Evolutionary conservation across 2,113 vertebrate species (phyloP), one percentile per base, ranked within the genome.

Genomic region (Rhinolophus ferrumequinum): DNA sequence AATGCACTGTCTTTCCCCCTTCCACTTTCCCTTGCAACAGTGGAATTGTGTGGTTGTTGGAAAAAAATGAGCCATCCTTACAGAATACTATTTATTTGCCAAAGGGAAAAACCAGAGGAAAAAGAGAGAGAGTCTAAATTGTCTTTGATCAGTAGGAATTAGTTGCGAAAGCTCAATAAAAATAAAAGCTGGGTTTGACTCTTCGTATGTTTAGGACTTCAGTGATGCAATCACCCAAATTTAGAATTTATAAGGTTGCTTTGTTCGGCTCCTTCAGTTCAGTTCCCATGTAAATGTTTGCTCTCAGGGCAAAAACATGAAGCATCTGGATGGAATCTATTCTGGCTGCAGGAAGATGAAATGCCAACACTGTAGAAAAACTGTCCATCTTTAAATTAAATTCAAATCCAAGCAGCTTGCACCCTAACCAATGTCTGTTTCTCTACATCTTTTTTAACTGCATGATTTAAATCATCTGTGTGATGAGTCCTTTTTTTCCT

Each of bases 391-490:
- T 81, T 84, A 96, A 94, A 93, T 96, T 84, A 87, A 96, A 94
- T 96, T 96, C 94, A 95, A 97, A 97, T 95, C 76, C 70, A 90
- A 92, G 93, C 58, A 94, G 92, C 95, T 79, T 97, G 92, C 72
- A 70, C 92, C 89, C 87, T 88, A 93, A 97, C 96, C 86, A 93
- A 97, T 95, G 70, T 87, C 96, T 96, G 94, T 92, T 97, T 96
- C 93, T 90, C 89, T 96, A 54, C 93, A 93, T 97, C 93, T 96
- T 97, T 97, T 93, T 97, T 97, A 97, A 97, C 30, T 56, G 28
- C 54, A 77, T 97, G 97, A 98, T 98, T 97, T 90, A 97, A 98
- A 97, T 97, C 97, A 97, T 97, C 97, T 98, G 98, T 90, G 72
- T 72, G 66, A 82, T 83, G 81, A 84, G 58, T 64, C 93, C 35